Base-by-base conservation (phyloP, 2,113 vertebrate species). In the Hippocampus comes region DNA sequence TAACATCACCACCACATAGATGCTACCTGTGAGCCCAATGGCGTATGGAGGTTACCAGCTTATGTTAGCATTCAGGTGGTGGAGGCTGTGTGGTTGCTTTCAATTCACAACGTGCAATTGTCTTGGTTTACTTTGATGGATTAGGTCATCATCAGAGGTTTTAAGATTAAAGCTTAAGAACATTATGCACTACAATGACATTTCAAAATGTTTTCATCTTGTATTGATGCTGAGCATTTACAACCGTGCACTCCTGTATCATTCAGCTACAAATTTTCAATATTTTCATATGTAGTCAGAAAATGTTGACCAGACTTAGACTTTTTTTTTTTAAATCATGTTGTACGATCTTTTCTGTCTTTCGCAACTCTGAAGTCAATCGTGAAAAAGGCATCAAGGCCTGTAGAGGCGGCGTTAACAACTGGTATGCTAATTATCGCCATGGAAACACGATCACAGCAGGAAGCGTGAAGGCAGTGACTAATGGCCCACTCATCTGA, bases 401-500 rank as follows among this genome's bases (percentile, higher is more conserved):
- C 67, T 78, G 75, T 75, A 68, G 73, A 81, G 80, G 78, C 60
- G 75, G 80, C 80, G 83, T 88, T 88, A 82, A 84, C 77, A 80
- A 83, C 72, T 87, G 78, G 82, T 85, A 89, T 89, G 86, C 72
- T 85, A 89, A 85, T 86, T 84, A 82, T 90, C 75, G 12, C 81
- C 84, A 88, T 88, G 79, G 86, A 87, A 88, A 90, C 87, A 82
- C 75, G 74, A 74, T 88, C 87, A 88, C 76, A 89, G 82, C 75
- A 83, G 81, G 83, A 86, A 82, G 86, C 74, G 78, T 81, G 82
- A 85, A 86, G 81, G 78, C 89, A 86, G 76, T 89, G 89, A 89
- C 84, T 83, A 87, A 87, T 88, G 71, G 75, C 86, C 67, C 59
- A 81, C 82, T 88, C 87, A 88, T 87, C 71, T 85, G 78, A 85